Evolutionary conservation across 64 coral and sea anemone species (phyloP).

Genomic region (Trachythela sp.): DNA sequence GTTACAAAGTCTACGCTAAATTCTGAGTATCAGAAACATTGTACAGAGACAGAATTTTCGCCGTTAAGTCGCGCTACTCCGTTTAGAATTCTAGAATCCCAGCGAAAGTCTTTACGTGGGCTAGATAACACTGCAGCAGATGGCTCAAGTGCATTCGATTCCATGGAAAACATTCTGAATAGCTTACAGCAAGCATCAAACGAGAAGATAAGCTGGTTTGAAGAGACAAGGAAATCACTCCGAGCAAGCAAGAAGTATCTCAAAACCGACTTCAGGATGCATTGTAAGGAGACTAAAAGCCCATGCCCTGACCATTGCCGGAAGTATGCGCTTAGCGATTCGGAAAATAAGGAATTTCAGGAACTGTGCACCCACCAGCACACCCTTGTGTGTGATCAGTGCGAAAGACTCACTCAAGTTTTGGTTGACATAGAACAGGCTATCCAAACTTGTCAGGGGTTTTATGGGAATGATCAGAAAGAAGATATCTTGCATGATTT

Average conservation of each 20-base stretch:
- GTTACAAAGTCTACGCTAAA: conserved; percentile 39
- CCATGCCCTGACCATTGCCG: not conserved
- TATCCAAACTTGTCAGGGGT: conserved; percentile 30
- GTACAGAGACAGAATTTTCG: conserved; percentile 18
- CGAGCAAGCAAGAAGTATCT: conserved; percentile 46
- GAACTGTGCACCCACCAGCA: conserved; percentile 47
- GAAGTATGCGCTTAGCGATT: not conserved
- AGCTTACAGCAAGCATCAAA: not conserved
- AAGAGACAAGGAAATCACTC: not conserved
- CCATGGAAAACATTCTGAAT: not conserved
- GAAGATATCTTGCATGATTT: conserved; percentile 37
- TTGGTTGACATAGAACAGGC: conserved; percentile 34
- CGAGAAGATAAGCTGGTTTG: not conserved
- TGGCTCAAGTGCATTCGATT: not conserved
- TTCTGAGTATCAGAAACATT: conserved; percentile 11
- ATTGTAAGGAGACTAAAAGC: conserved; percentile 51
- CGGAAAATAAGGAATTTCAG: not conserved
- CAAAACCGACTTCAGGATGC: conserved; percentile 55
- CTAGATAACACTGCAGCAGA: conserved; percentile 35
- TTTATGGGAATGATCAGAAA: conserved; percentile 37
- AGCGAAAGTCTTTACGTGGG: conserved; percentile 35
- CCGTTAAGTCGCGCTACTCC: conserved; percentile 31
- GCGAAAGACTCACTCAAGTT: conserved; percentile 29
- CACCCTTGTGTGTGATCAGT: conserved; percentile 15
- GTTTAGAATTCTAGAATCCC: conserved; percentile 46